phyloP scores from a whole-genome alignment of 1,140 invertebrate genomes.

The Globodera rostochiensis region DNA sequence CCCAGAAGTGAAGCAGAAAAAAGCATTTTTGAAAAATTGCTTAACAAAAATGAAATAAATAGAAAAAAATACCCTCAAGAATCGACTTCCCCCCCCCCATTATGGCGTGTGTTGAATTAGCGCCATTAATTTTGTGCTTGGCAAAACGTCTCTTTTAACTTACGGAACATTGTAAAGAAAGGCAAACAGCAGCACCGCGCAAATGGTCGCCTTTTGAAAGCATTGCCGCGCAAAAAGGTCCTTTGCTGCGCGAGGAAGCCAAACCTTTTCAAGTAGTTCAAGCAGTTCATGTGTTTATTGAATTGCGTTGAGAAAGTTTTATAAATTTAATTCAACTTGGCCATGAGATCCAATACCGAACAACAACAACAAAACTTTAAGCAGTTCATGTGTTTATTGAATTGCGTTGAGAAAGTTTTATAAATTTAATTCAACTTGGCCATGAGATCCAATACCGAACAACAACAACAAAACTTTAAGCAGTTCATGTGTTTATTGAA shows the following conservation, averaged over 20 bases:
- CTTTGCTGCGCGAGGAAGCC: constrained; percentile 43
- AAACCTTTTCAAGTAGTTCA: constrained; percentile 46
- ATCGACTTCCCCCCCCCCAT: too few species aligned
- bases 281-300: neutral
- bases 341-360: neutral
- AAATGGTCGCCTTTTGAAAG: constrained; percentile 31
- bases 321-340: neutral
- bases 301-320: neutral
- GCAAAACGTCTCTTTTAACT: neutral
- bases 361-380: neutral
- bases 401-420: neutral
- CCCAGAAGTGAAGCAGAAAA: too few species aligned
- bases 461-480: neutral
- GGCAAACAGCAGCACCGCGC: constrained; percentile 51
- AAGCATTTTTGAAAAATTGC: too few species aligned
- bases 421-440: neutral
- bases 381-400: neutral
- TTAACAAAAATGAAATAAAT: too few species aligned
- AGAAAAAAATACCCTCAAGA: too few species aligned
- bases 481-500: neutral
- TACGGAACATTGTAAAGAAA: constrained; percentile 61
- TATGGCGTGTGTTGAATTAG: too few species aligned
- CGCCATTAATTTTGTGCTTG: too few species aligned
- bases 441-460: neutral
- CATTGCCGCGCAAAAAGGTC: constrained; percentile 33